phyloP scores from a whole-genome alignment of 1,140 invertebrate species.

The Leucophenga varia region DNA sequence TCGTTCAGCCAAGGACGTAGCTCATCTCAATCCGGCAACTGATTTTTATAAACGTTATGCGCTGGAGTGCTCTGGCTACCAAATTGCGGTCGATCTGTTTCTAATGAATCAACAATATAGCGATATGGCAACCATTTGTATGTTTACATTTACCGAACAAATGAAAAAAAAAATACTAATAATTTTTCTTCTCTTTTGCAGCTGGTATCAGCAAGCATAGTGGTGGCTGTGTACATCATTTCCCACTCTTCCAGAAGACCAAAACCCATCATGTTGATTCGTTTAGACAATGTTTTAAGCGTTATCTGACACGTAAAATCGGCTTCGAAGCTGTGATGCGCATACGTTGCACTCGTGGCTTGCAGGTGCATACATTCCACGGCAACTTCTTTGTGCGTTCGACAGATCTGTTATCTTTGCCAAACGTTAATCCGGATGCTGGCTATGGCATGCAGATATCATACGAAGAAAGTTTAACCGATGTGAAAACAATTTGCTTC shows the following conservation, averaged over 20 bases:
- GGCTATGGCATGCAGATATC: constrained; percentile 92
- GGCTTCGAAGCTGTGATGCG: constrained; percentile 99
- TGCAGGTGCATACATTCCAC: constrained; percentile 97
- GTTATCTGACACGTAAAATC: constrained; percentile 95
- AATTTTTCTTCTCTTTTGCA: constrained; percentile 34
- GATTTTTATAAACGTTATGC: constrained; percentile 98
- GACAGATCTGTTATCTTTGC: constrained; percentile 92
- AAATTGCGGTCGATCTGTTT: constrained; percentile 96
- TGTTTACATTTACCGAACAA: constrained; percentile 51
- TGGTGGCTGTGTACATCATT: constrained; percentile 90
- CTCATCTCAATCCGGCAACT: constrained; percentile 87
- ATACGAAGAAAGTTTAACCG: constrained; percentile 82
- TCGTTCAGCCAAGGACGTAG: constrained; percentile 76
- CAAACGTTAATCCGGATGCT: constrained; percentile 97
- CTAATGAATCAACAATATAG: constrained; percentile 90
- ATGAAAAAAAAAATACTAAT: not conserved
- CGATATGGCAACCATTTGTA: constrained; percentile 91
- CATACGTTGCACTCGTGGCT: constrained; percentile 88
- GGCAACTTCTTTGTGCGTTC: constrained; percentile 99
- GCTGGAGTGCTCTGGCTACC: constrained; percentile 93
- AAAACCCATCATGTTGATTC: constrained; percentile 71
- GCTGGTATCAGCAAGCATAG: constrained; percentile 94
- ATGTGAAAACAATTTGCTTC: constrained; percentile 89
- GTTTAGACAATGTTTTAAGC: constrained; percentile 76
- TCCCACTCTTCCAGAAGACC: constrained; percentile 82